Base-by-base conservation (phyloP, 1,140 invertebrate genomes). In the Gerris buenoi region DNA sequence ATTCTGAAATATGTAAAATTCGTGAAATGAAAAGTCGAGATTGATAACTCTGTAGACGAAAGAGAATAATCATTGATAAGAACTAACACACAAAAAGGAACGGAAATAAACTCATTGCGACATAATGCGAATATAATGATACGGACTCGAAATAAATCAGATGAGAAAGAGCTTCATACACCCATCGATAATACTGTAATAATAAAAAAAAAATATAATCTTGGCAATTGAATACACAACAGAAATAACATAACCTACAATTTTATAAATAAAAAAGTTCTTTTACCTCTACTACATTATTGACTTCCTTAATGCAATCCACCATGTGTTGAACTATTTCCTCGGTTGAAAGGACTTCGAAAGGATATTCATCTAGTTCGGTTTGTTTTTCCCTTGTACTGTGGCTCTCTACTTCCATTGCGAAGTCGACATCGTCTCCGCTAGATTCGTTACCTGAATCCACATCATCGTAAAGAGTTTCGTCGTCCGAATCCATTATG, bases 271-370 rank as follows among this genome's bases (percentile, higher is more conserved):
- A 25, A 61, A 61, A 22, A 22, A 61, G 3, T 3, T 13, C 5
- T 61, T 25, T 63, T 27, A 91, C 89, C 84, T 90, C 88, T 71
- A 91, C 86, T 72, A 92, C 88, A 65, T 83, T 87, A 77, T 91
- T 92, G 67, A 97, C 94, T 80, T 98, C 95, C 82, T 92, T 93
- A 72, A 98, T 97, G 74, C 87, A 93, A 78, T 97, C 93, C 60
- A 94, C 88, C 94, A 97, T 97, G 79, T 96, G 90, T 77, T 95
- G 88, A 65, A 97, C 93, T 76, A 97, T 96, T 84, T 95, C 87
- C 76, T 97, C 94, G 26, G 93, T 95, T 56, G 91, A 91, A 63
- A 97, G 81, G 68, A 97, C 93, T 81, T 96, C 90, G 79, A 89
- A 96, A 33, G 89, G 89, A 83, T 93, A 97, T 70, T 96, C 93